Percentiles rank a stretch among this genome's conserved stretches.
Conservation (phyloP, 2,888 invertebrate genomes). For the Sinotaia quadrata region DNA sequence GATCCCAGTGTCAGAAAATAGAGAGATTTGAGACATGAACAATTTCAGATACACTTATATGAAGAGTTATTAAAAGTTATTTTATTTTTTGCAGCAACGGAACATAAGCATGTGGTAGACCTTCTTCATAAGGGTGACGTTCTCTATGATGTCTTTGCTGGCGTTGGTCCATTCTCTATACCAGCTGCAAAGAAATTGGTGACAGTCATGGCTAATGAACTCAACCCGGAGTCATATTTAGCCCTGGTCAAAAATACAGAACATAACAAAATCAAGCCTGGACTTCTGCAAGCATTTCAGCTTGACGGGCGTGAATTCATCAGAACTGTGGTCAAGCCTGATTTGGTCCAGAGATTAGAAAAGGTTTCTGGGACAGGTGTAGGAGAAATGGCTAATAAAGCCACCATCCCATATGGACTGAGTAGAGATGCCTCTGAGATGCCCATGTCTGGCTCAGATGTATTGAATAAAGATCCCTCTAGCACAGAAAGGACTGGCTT, state of each 20-base stretch:
- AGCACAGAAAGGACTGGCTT: too few species aligned
- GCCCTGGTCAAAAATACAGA: constrained; percentile 88
- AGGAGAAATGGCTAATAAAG: background rate
- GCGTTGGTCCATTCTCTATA: constrained; percentile 96
- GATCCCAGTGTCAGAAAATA: too few species aligned
- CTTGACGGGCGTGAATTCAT: constrained; percentile 94
- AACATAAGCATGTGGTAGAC: constrained; percentile 87
- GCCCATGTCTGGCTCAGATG: too few species aligned
- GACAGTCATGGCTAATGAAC: constrained; percentile 91
- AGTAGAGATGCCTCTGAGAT: too few species aligned
- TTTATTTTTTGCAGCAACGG: constrained; percentile 76
- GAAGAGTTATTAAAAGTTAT: too few species aligned
- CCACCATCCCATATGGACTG: too few species aligned
- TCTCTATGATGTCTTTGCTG: constrained; percentile 96
- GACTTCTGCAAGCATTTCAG: constrained; percentile 77
- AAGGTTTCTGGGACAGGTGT: background rate
- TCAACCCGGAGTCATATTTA: constrained; percentile 92
- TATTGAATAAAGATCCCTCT: too few species aligned
- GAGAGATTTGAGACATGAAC: too few species aligned
- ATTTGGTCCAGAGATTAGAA: constrained; percentile 47
- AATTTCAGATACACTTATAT: too few species aligned
- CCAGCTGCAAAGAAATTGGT: constrained; percentile 82
- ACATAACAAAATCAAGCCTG: constrained; percentile 81
- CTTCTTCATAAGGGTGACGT: constrained; percentile 80
- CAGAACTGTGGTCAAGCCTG: constrained; percentile 76